Conservation (phyloP, 2,113 vertebrate genomes). For the Petroica traversi region DNA sequence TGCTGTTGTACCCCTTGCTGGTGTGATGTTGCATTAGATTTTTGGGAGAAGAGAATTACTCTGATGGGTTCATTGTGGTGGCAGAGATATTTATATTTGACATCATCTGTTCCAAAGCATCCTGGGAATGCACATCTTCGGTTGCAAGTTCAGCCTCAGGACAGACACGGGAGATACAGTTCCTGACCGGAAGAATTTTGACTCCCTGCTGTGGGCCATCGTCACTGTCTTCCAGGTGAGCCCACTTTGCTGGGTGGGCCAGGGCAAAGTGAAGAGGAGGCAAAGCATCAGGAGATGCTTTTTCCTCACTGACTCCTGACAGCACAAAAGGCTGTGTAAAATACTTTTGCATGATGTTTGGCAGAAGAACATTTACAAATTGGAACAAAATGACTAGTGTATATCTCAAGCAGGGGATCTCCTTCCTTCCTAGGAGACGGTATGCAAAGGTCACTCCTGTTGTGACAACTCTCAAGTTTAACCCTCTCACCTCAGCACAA, state of each 20-base stretch:
- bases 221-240: constrained; percentile 96
- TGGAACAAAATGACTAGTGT: neutral
- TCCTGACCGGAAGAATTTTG: constrained; percentile 96
- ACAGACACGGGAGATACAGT: constrained; percentile 93
- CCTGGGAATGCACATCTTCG: constrained; percentile 98
- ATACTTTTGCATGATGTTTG: neutral
- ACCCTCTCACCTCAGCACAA: neutral
- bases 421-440: neutral
- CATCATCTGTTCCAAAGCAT: constrained; percentile 76
- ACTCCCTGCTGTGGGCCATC: constrained; percentile 96
- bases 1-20: neutral
- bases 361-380: neutral
- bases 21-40: neutral
- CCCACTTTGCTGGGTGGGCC: neutral
- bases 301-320: neutral
- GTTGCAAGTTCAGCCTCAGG: constrained; percentile 96
- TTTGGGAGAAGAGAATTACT: neutral
- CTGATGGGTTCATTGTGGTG: neutral
- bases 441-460: neutral
- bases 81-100: neutral
- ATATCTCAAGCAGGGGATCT: neutral
- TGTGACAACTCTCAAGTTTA: neutral
- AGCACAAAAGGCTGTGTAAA: neutral
- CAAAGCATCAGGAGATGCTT: neutral
- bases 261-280: neutral